Percentiles rank a stretch among this genome's conserved stretches.
phyloP scores from a whole-genome alignment of 2,888 invertebrate genomes.

The Quadriops clusia region DNA sequence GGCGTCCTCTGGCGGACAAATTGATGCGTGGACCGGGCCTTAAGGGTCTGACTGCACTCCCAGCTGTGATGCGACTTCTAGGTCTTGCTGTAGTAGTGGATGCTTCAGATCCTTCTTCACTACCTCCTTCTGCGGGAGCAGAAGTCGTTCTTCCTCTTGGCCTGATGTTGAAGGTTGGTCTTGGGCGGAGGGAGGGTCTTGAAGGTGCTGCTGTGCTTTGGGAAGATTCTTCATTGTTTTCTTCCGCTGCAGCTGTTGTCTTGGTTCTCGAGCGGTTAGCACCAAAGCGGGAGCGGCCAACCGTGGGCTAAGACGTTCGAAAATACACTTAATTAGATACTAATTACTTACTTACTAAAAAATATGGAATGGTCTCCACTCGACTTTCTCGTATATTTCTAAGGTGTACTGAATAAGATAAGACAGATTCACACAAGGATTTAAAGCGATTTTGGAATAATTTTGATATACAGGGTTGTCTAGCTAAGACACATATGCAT shows the following conservation, averaged over 20 bases:
- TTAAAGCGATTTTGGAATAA: too few relatives aligned
- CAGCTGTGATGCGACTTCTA: constrained; percentile 31
- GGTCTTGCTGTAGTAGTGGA: constrained; percentile 26
- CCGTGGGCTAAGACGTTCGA: constrained; percentile 26
- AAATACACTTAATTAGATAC: too few relatives aligned
- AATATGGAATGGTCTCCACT: too few relatives aligned
- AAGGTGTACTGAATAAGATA: too few relatives aligned
- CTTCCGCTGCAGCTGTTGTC: constrained; percentile 33
- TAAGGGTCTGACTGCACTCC: constrained; percentile 42
- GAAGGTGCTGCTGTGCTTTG: constrained; percentile 29
- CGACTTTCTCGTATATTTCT: too few relatives aligned
- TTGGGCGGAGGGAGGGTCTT: constrained; percentile 36
- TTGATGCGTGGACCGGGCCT: constrained; percentile 57
- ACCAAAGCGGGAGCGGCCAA: constrained; percentile 29
- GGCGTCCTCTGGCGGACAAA: constrained; percentile 39
- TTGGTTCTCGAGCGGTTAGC: constrained; percentile 26
- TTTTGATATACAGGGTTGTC: too few relatives aligned
- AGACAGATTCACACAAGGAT: too few relatives aligned
- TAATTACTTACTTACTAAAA: too few relatives aligned
- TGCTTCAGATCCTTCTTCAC: constrained; percentile 21
- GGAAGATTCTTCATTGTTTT: constrained; percentile 34
- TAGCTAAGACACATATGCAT: too few relatives aligned
- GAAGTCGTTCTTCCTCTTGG: constrained; percentile 25
- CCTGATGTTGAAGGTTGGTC: constrained; percentile 35
- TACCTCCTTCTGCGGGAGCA: constrained; percentile 16